Conservation (phyloP, 2,888 invertebrate genomes). For the Anoncus sp. region DNA sequence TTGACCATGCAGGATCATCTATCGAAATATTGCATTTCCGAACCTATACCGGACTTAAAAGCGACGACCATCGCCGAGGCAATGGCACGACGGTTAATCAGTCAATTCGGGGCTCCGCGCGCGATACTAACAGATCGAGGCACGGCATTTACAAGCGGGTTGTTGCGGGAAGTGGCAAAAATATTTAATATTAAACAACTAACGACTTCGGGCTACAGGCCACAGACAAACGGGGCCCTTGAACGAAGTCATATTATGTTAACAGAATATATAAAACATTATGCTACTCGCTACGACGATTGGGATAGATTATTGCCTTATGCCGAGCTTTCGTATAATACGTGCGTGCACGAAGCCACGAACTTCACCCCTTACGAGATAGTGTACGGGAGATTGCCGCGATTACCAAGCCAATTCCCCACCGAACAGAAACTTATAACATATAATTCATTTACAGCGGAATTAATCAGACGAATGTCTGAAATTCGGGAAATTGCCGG, state of each 20-base stretch:
- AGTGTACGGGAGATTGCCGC: constrained; percentile 41
- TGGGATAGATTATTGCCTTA: constrained; percentile 57
- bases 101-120: constrained; percentile 30
- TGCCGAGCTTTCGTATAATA: constrained; percentile 59
- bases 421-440: not conserved
- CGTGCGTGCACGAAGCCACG: constrained; percentile 52
- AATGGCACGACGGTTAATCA: constrained; percentile 24
- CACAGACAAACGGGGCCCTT: constrained; percentile 49
- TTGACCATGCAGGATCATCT: constrained; percentile 57
- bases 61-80: too few species aligned
- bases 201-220: constrained; percentile 43
- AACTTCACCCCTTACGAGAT: constrained; percentile 56
- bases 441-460: not conserved
- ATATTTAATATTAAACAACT: constrained; percentile 50
- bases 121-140: constrained; percentile 50
- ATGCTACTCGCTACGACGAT: constrained; percentile 44
- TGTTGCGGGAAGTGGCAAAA: constrained; percentile 40
- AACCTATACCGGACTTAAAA: not conserved
- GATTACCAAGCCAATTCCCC: constrained; percentile 33
- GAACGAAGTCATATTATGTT: constrained; percentile 50
- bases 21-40: constrained; percentile 10
- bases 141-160: constrained; percentile 31
- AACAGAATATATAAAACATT: constrained; percentile 49
- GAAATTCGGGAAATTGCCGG: constrained; percentile 3
- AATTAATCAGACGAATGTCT: not conserved